A percentile compares a stretch with the other conserved stretches of the same genome.
phyloP scores from a whole-genome alignment of 2,113 vertebrate species.

The Parotia lawesii region DNA sequence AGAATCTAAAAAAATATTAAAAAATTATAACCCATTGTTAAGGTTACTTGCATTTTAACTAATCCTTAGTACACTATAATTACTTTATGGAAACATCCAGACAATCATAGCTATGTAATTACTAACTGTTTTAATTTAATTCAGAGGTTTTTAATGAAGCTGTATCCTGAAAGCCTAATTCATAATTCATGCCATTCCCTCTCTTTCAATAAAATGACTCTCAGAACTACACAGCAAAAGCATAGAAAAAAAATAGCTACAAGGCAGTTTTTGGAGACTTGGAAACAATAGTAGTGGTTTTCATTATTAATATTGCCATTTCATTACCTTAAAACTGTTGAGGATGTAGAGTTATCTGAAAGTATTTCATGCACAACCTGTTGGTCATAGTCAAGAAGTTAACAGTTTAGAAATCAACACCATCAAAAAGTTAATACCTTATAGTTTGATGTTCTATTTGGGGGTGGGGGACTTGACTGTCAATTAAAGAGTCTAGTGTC shows the following conservation, averaged over 20 bases:
- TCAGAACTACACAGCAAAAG: neutral
- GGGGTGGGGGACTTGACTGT: neutral
- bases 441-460: neutral
- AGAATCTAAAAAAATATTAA: neutral
- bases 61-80: slow-evolving; percentile 3
- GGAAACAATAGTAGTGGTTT: neutral
- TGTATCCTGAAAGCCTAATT: slow-evolving; percentile 7
- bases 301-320: neutral
- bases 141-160: slow-evolving; percentile 21
- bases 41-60: slow-evolving; percentile 19
- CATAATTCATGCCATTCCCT: neutral
- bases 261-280: neutral
- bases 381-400: slow-evolving; percentile 24
- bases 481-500: neutral
- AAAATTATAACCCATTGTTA: neutral
- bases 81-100: slow-evolving; percentile 30
- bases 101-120: slow-evolving; percentile 17
- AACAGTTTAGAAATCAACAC: neutral
- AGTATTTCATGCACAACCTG: slow-evolving; percentile 86
- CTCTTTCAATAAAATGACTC: neutral
- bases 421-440: neutral
- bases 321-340: slow-evolving; percentile 79
- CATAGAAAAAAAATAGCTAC: neutral
- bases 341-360: slow-evolving; percentile 72
- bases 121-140: slow-evolving; percentile 42